Evolutionary conservation across 2,797 vertebrate genomes (phyloP).

Genomic region (Coreius guichenoti): DNA sequence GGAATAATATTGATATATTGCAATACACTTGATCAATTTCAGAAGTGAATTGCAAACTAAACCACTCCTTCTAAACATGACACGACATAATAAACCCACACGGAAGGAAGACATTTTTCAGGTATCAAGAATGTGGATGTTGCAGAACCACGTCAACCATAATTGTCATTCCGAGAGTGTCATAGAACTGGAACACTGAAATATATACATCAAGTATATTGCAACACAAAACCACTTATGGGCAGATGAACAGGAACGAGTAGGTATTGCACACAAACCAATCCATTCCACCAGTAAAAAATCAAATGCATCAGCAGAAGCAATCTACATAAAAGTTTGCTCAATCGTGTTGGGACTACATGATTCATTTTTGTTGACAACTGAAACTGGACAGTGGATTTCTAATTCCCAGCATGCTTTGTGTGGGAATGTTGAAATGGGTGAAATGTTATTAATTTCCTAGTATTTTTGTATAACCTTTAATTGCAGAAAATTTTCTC

Average conservation of each 20-base stretch:
- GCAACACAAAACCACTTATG: not conserved
- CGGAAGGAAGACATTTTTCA: not conserved
- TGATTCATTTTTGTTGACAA: not conserved
- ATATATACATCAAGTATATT: not conserved
- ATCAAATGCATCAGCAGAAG: not conserved
- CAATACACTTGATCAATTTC: not conserved
- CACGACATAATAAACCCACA: not conserved
- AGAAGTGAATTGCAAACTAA: not conserved
- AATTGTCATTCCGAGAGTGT: not conserved
- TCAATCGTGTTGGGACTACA: not conserved
- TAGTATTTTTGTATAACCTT: not conserved
- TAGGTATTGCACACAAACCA: not conserved
- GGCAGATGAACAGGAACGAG: not conserved
- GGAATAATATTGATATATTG: not conserved
- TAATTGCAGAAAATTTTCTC: not conserved
- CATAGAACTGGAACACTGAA: not conserved
- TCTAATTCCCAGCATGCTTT: not conserved
- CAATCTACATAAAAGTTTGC: not conserved
- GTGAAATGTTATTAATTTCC: not conserved
- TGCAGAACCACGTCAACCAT: not conserved
- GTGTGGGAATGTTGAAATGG: not conserved
- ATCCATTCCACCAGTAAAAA: not conserved
- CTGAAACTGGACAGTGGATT: not conserved
- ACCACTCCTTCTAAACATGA: not conserved
- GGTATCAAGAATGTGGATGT: not conserved